Evolutionary conservation across 2,113 vertebrate species (phyloP), one percentile per base, ranked within the genome.

Genomic region (Phalacrocorax carbo): DNA sequence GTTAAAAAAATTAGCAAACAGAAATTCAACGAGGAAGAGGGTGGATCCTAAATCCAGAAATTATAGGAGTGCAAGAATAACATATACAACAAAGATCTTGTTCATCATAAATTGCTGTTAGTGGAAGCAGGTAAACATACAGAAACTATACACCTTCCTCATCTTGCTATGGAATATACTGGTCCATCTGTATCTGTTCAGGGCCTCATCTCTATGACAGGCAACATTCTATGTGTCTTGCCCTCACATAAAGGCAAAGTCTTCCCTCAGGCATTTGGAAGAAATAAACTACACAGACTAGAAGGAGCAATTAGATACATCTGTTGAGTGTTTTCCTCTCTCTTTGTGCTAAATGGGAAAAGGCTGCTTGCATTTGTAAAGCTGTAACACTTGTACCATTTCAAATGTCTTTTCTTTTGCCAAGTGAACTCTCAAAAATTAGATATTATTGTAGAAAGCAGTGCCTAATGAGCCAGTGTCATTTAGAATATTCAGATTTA

Each of bases 371-470:
- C 96, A 69, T 96, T 95, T 93, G 78, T 69, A 86, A 97, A 95
- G 93, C 96, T 93, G 48, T 65, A 97, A 70, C 90, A 88, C 93
- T 96, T 57, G 87, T 95, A 68, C 94, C 94, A 86, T 86, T 91
- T 84, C 92, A 95, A 95, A 96, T 14, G 80, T 38, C 64, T 95
- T 66, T 85, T 40, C 86, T 92, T 80, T 32, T 96, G 97, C 97
- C 97, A 97, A 97, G 88, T 64, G 82, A 97, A 97, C 96, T 94
- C 95, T 97, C 93, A 96, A 76, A 97, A 98, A 98, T 98, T 95
- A 97, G 96, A 96, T 87, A 88, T 93, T 54, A 97, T 97, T 97
- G 96, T 97, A 87, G 93, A 81, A 93, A 96, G 94, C 61, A 40
- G 93, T 96, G 95, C 86, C 92, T 97, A 97, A 97, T 97, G 95